Evolutionary conservation across 2,797 vertebrate species (phyloP), one percentile per base, ranked within the genome.

Genomic region (Coregonus suidteri): DNA sequence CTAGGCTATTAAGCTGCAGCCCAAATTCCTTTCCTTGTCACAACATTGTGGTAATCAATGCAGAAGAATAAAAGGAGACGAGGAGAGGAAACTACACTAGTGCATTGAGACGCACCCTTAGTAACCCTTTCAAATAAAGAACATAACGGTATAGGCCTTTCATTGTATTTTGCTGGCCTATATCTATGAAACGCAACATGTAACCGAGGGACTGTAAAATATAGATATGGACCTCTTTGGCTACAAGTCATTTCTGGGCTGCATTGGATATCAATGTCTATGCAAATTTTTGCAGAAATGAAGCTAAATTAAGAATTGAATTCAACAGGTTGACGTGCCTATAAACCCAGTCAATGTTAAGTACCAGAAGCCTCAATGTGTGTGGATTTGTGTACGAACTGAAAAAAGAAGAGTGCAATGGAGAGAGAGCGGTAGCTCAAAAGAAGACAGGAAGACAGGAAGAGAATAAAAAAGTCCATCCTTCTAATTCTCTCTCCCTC

Each of bases 231-330:
- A 15, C 54, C 34, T 85, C 82, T 82, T 80, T 85, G 65, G 83
- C 89, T 78, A 88, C 80, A 1, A 75, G 83, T 56, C 77, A 25
- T 90, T 87, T 84, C 84, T 85, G 75, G 81, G 87, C 73, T 87
- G 85, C 84, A 86, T 79, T 91, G 85, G 90, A 89, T 85, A 88
- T 84, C 88, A 88, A 89, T 88, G 15, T 87, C 82, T 75, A 76
- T 71, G 86, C 11, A 87, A 92, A 90, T 84, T 83, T 83, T 76
- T 35, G 34, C 75, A 78, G 73, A 75, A 82, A 79, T 83, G 75
- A 77, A 47, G 87, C 80, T 81, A 89, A 87, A 66, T 85, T 47
- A 75, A 82, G 83, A 77, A 53, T 84, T 79, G 59, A 25, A 62
- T 89, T 89, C 86, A 86, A 88, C 87, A 85, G 82, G 83, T 81